A percentile compares a stretch with the other conserved stretches of the same genome.
These are phyloP conservation scores for Eufriesea mexicana DNA, from an alignment of 1,140 invertebrate genomes.

Conservation along the genomic window DNA sequence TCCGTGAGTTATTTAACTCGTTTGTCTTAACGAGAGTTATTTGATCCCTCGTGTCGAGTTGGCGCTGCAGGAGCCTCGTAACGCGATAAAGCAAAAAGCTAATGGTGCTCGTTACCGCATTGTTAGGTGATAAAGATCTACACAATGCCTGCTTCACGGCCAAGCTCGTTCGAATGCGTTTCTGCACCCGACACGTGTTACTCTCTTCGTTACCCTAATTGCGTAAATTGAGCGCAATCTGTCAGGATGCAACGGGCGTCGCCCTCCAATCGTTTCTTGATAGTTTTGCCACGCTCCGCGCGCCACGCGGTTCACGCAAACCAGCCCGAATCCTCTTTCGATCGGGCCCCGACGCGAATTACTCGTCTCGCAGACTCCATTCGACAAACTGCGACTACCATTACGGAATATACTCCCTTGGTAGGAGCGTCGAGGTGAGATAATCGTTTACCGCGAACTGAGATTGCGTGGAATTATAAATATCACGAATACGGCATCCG, in stretches of 20 bases:
- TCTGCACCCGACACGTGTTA: constrained; percentile 48
- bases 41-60: constrained; percentile 64
- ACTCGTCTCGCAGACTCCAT: no score
- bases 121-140: constrained; percentile 68
- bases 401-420: no score
- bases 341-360: no score
- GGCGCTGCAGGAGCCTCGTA: constrained; percentile 60
- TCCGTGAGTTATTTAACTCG: constrained; percentile 59
- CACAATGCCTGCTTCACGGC: constrained; percentile 41
- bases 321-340: no score
- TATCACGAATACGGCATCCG: no score
- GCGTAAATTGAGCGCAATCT: constrained; percentile 58
- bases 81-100: constrained; percentile 69
- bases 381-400: no score
- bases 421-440: no score
- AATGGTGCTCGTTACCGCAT: constrained; percentile 66
- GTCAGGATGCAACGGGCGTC: constrained; percentile 50
- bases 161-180: constrained; percentile 37
- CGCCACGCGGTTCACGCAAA: background rate
- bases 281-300: background rate
- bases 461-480: no score
- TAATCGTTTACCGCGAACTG: no score
- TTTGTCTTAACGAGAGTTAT: constrained; percentile 69
- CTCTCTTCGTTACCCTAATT: constrained; percentile 61
- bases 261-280: constrained; percentile 46